Evolutionary conservation across 2,113 vertebrate genomes (phyloP).

Genomic region (Noturus placidus): DNA sequence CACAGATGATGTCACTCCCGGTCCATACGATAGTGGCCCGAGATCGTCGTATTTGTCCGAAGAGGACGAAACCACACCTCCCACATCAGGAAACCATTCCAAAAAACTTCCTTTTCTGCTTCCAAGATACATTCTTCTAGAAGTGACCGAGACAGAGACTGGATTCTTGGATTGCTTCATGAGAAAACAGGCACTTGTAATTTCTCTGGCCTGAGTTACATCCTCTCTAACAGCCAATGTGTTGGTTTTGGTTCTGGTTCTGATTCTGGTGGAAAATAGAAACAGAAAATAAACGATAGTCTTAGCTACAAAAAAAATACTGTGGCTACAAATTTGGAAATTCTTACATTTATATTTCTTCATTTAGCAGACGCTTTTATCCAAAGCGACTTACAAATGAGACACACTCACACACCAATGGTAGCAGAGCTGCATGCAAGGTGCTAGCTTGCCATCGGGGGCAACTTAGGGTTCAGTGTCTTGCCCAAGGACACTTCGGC

Average conservation of each 20-base stretch:
- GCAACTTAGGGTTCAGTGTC: too few species aligned
- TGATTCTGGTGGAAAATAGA: neutral
- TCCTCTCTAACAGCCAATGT: neutral
- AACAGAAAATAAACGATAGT: too few species aligned
- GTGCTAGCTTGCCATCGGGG: too few species aligned
- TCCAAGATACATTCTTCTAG: neutral
- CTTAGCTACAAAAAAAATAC: neutral
- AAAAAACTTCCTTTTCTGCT: neutral
- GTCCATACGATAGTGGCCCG: neutral
- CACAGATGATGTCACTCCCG: neutral
- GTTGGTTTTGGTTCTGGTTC: neutral
- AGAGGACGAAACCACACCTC: neutral
- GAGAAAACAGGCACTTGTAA: neutral
- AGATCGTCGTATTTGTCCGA: constrained; percentile 6
- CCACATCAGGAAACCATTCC: neutral
- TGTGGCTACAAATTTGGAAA: neutral
- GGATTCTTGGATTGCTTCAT: neutral
- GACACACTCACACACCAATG: too few species aligned
- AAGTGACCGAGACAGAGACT: neutral
- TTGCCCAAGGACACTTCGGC: too few species aligned
- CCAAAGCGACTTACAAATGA: too few species aligned
- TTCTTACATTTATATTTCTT: too few species aligned
- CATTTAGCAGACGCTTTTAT: too few species aligned
- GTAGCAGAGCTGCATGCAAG: too few species aligned
- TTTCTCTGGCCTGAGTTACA: neutral